Evolutionary conservation across 2,888 invertebrate species (phyloP), one percentile per base, ranked within the genome.

Genomic region (Melangyna quadrimaculata): DNA sequence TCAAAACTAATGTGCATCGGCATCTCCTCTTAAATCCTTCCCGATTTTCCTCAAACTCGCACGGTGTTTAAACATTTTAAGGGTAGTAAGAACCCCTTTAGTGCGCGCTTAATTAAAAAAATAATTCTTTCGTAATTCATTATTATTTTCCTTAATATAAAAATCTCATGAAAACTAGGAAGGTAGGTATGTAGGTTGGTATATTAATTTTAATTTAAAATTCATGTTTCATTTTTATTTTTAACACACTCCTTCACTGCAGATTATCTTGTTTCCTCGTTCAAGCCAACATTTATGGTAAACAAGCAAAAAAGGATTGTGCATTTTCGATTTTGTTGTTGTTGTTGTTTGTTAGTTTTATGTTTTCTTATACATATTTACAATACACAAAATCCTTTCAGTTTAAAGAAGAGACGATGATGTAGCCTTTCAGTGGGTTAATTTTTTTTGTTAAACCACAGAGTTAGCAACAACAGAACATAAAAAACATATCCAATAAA

Each of bases 311-410:
- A 59, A 35, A 37, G 59, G 59, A 40, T 48, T 51, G 40, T 78
- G 14, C 57, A 72, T 65, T 78, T 35, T 45, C 48, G 27, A 24
- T 55, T 9, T 43, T n/a, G n/a, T 29, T 10, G 2, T 14, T 55
- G 17, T 27, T 24, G 10, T 32, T 72, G n/a, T n/a, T 40, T 45
- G n/a, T 55, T 53, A 14, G 2, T 51, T 53, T 53, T 29, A 4
- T 9, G 9, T 27, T 3, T 53, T 43, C 37, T 70, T 40, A 43
- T 29, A 61, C 48, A n/a, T 19, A 69, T 37, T 43, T 45, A 61
- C 10, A 74, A 65, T 37, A 43, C 43, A 29, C 43, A 43, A 63
- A 78, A 72, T 65, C 72, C 59, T 73, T 79, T 79, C 37, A 55
- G 55, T 67, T n/a, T n/a, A 24, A 48, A 67, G 59, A 57, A 61